phyloP scores from a whole-genome alignment of 2,888 invertebrate species.

The Drosophila stalkeri region DNA sequence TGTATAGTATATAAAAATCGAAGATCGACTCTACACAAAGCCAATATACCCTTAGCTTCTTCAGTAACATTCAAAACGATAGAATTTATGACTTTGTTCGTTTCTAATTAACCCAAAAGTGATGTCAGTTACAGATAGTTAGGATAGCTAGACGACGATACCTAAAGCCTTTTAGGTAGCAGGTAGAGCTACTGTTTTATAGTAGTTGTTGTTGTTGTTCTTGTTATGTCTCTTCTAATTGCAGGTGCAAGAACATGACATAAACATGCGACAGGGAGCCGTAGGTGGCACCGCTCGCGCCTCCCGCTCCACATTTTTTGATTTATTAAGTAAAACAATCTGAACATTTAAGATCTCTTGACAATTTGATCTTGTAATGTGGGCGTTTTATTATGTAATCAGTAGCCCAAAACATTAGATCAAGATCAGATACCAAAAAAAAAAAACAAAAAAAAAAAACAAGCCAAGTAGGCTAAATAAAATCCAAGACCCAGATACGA shows the following conservation, averaged over 20 bases:
- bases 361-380: constrained; percentile 29
- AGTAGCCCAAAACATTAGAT: constrained; percentile 65
- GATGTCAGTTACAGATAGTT: constrained; percentile 58
- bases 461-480: constrained; percentile 1
- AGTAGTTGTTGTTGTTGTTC: not conserved
- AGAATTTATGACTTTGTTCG: constrained; percentile 55
- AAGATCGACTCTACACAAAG: not conserved
- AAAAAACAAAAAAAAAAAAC: not conserved
- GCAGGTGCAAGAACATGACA: constrained; percentile 39
- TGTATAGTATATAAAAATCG: not conserved
- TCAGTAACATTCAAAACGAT: not conserved
- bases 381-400: constrained; percentile 82
- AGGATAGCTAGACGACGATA: not conserved
- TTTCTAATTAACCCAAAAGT: constrained; percentile 72
- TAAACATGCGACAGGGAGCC: constrained; percentile 51
- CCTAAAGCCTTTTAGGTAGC: constrained; percentile 36
- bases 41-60: not conserved
- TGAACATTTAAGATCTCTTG: constrained; percentile 9
- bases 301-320: constrained; percentile 52
- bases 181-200: constrained; percentile 37
- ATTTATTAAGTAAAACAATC: constrained; percentile 56
- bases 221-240: not conserved
- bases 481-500: constrained; percentile 60
- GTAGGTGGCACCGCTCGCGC: constrained; percentile 71
- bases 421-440: constrained; percentile 28